Base-by-base conservation (phyloP, 1,140 invertebrate genomes). In the Octopus bimaculoides region DNA sequence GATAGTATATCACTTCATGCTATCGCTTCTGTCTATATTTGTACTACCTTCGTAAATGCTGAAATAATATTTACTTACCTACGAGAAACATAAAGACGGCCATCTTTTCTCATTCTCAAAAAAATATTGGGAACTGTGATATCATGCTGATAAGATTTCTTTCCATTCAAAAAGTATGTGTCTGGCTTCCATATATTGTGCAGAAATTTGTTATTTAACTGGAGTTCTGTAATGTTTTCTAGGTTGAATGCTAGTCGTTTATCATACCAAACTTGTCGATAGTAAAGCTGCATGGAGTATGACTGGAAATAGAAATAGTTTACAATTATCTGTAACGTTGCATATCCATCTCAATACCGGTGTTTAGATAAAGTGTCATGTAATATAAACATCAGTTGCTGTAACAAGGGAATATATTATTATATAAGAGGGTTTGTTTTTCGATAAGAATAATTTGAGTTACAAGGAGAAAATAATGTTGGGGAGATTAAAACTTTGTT, bases 221-320 rank as follows among this genome's bases (percentile, higher is more conserved):
- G 87, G 4, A 91, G 85, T 74, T 85, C 83, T 8, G 86, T 86
- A 53, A 90, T 86, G 61, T 88, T 84, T 75, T 81, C 83, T 26
- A 87, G 83, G 52, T 85, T 83, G 80, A 88, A 89, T 54, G 82
- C 81, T 12, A 91, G 89, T 56, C 93, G 86, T 5, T 89, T 86
- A 88, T 94, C 93, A 55, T 88, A 88, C 93, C 93, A 93, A 55
- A 87, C 87, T 85, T 93, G 93, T 9, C 97, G 93, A 88, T 98
- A 98, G 88, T 98, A 98, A 89, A 96, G 97, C 86, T 98, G 96
- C 95, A 98, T 97, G 5, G 96, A 97, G 87, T 98, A 99, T 3
- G 96, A 95, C 95, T 96, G 88, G 17, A 90, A 85, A 75, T 77
- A 75, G 54, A 73, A 75, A 79, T 66, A 75, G 20, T 56, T 41